phyloP scores from a whole-genome alignment of 2,113 vertebrate genomes.

The Nerophis lumbriciformis region DNA sequence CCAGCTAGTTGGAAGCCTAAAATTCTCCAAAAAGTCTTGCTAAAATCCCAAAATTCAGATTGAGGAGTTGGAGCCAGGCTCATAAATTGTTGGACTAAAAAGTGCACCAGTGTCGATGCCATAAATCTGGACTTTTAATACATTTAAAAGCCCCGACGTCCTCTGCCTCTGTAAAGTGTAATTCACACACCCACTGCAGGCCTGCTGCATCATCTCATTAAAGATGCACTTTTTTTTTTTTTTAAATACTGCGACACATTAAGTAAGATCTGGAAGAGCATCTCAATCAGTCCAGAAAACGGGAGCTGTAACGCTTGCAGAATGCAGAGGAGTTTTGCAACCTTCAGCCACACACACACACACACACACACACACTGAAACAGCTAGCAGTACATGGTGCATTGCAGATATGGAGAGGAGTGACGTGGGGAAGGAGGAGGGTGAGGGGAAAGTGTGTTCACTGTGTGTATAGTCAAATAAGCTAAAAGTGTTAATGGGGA shows the following conservation, averaged over 20 bases:
- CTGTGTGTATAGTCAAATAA: background rate
- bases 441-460: constrained; percentile 13
- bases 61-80: background rate
- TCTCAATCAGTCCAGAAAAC: constrained; percentile 18
- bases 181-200: constrained; percentile 18
- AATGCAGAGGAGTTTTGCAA: background rate
- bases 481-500: background rate
- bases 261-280: background rate
- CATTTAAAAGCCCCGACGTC: constrained; percentile 22
- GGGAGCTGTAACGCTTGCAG: constrained; percentile 4
- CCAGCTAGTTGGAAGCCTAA: too few relatives aligned
- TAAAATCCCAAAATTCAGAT: background rate
- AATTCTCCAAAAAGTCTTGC: background rate
- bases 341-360: background rate
- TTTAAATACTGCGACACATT: constrained; percentile 43
- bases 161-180: background rate
- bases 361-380: constrained; percentile 3
- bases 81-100: background rate
- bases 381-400: constrained; percentile 59
- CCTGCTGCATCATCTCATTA: constrained; percentile 3
- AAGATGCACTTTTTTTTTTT: background rate
- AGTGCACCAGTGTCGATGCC: background rate
- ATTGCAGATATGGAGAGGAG: constrained; percentile 61
- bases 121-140: constrained; percentile 29
- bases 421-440: constrained; percentile 3